phyloP scores from a whole-genome alignment of 2,113 vertebrate species.

The Haemorhous mexicanus region DNA sequence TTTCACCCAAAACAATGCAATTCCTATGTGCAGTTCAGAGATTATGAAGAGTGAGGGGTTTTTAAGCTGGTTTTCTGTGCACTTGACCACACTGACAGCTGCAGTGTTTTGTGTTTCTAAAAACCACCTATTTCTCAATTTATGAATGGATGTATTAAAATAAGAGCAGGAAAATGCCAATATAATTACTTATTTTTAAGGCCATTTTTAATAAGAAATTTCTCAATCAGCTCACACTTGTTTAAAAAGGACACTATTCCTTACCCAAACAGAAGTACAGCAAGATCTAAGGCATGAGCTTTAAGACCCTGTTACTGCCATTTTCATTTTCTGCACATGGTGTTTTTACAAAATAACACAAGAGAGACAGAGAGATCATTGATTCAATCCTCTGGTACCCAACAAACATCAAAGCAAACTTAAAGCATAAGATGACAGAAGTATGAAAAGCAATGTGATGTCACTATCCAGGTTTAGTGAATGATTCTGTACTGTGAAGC shows the following conservation, averaged over 20 bases:
- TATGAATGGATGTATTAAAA: background rate
- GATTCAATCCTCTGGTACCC: slow-evolving; percentile 76
- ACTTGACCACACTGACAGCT: background rate
- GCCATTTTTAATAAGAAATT: background rate
- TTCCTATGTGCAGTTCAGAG: background rate
- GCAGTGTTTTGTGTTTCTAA: background rate
- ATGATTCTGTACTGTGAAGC: slow-evolving; percentile 74
- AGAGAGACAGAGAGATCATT: slow-evolving; percentile 75
- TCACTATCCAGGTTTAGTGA: slow-evolving; percentile 74
- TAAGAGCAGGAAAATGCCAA: background rate
- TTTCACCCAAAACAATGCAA: background rate
- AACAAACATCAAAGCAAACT: slow-evolving; percentile 73
- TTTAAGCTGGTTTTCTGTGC: background rate
- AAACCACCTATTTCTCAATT: background rate
- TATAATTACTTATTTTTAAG: background rate
- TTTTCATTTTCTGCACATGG: background rate
- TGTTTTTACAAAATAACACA: background rate
- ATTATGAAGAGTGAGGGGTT: background rate
- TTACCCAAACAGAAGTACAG: background rate
- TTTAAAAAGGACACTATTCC: background rate
- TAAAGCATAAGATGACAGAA: slow-evolving; percentile 82
- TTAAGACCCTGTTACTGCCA: background rate
- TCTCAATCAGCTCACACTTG: background rate
- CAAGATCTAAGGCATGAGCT: background rate
- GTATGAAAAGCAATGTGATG: slow-evolving; percentile 78